These are phyloP conservation scores for Drosophila melanosoma DNA, from an alignment of 2,888 invertebrate species.

Conservation along the genomic window DNA sequence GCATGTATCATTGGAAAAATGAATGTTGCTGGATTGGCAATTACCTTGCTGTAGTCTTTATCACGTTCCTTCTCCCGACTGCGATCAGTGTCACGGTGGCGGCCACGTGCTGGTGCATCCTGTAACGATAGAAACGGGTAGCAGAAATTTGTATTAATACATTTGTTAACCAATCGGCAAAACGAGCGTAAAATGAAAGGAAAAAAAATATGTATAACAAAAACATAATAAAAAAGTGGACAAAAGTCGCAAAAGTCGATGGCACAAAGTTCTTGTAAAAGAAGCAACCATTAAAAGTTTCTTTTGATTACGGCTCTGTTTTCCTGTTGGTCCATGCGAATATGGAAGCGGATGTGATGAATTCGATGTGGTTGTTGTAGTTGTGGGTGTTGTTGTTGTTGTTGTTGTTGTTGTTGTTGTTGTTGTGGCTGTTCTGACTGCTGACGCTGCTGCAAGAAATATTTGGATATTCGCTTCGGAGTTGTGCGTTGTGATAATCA, in stretches of 20 bases:
- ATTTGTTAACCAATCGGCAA: not conserved
- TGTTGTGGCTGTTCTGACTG: constrained; percentile 27
- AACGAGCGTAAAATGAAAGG: not conserved
- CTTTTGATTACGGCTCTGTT: constrained; percentile 7
- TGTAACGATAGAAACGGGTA: constrained; percentile 46
- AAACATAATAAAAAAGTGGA: constrained; percentile 10
- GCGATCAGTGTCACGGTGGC: constrained; percentile 50
- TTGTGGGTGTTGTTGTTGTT: constrained; percentile 20
- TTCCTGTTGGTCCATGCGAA: constrained; percentile 16
- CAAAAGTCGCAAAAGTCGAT: constrained; percentile 16
- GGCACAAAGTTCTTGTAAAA: constrained; percentile 8
- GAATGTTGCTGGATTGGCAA: not conserved
- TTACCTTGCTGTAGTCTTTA: constrained; percentile 62
- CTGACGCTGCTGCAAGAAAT: constrained; percentile 41
- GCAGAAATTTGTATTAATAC: constrained; percentile 33
- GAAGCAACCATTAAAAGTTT: constrained; percentile 15
- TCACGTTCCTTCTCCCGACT: constrained; percentile 54
- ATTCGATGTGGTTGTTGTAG: constrained; percentile 15
- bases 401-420: constrained; percentile 25
- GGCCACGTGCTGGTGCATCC: constrained; percentile 48
- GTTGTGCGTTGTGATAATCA: not conserved
- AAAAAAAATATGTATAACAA: constrained; percentile 8
- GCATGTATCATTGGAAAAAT: not conserved
- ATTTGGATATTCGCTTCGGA: constrained; percentile 12
- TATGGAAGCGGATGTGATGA: constrained; percentile 5